phyloP scores from a whole-genome alignment of 2,797 vertebrate species.

The Urophycis tenuis region DNA sequence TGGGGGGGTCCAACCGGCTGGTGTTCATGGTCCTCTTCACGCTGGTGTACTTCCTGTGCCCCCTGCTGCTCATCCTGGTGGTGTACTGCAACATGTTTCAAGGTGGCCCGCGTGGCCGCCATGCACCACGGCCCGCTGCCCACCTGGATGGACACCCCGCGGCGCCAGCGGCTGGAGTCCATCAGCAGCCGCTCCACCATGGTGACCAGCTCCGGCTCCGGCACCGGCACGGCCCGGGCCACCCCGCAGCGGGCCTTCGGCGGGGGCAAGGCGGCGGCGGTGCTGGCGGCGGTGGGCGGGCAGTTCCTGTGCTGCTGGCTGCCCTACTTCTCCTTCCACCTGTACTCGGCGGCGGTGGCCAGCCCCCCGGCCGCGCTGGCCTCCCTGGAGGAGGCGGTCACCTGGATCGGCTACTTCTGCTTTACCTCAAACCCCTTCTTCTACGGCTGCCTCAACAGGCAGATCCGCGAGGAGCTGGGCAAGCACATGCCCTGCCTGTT shows the following conservation, averaged over 20 bases:
- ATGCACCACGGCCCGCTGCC: conserved; percentile 92
- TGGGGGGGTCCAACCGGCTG: conserved; percentile 80
- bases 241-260: conserved; percentile 88
- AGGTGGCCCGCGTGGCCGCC: conserved; percentile 92
- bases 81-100: conserved; percentile 99
- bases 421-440: conserved; percentile 98
- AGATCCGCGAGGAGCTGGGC: conserved; percentile 90
- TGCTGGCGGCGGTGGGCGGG: conserved; percentile 87
- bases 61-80: conserved; percentile 87
- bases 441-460: conserved; percentile 94
- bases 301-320: conserved; percentile 97
- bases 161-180: conserved; percentile 83
- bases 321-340: conserved; percentile 95
- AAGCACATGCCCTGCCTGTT: conserved; percentile 89
- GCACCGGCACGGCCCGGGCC: conserved; percentile 72
- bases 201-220: conserved; percentile 79
- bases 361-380: conserved; percentile 75
- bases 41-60: conserved; percentile 89
- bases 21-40: conserved; percentile 91
- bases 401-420: conserved; percentile 97
- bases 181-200: conserved; percentile 94
- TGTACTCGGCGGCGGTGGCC: conserved; percentile 82
- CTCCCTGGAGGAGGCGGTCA: conserved; percentile 86
- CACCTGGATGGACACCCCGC: conserved; percentile 92
- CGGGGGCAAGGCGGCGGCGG: conserved; percentile 89